Percentiles rank a stretch among this genome's conserved stretches.
Conservation (phyloP, 2,797 vertebrate species). For the Varecia variegata region DNA sequence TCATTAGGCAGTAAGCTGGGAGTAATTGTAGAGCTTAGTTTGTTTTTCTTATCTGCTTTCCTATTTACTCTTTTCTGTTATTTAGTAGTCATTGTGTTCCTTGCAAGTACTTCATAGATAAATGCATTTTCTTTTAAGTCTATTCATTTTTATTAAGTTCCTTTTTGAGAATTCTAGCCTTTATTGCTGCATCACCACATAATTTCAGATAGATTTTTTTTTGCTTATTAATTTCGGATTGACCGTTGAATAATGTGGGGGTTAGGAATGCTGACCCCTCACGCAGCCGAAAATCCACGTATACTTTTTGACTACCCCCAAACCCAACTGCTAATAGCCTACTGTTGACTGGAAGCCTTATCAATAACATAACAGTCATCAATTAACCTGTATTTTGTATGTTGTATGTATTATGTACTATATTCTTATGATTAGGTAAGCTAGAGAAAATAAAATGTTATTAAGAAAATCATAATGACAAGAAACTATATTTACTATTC, state of each 20-base stretch:
- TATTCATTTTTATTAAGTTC: not conserved
- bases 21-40: not conserved
- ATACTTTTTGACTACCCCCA: not conserved
- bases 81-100: not conserved
- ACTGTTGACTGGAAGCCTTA: not conserved
- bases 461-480: not conserved
- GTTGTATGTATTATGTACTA: not conserved
- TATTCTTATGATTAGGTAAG: not conserved
- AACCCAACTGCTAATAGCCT: not conserved
- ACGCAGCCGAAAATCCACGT: not conserved
- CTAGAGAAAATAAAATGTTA: not conserved
- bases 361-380: not conserved
- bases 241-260: not conserved
- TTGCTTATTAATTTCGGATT: not conserved
- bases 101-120: not conserved
- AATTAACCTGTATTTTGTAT: not conserved
- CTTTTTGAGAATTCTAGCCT: not conserved
- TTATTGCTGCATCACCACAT: not conserved
- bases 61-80: not conserved
- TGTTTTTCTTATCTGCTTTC: not conserved
- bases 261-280: not conserved
- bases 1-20: not conserved
- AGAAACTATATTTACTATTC: not conserved
- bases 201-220: conserved; percentile 10
- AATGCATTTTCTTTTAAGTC: not conserved